Evolutionary conservation across 2,888 invertebrate genomes (phyloP), one percentile per base, ranked within the genome.

Genomic region (Leptarthrus brevirostris): DNA sequence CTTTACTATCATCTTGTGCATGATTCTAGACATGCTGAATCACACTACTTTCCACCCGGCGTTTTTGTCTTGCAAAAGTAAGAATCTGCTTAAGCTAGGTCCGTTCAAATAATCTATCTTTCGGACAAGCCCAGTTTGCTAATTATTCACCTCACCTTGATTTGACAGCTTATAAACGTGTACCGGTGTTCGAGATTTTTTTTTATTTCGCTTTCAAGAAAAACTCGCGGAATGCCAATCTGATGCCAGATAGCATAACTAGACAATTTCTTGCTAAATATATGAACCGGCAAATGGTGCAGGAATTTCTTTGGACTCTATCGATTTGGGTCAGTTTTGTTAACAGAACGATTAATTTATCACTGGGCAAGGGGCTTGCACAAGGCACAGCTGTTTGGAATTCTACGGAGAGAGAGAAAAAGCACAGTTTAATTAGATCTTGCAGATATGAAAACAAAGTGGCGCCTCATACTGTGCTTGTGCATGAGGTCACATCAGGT

Each of bases 311-410:
- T 66, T 20, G 47, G 64, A 24, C 10, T 66, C 47, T 47, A 47
- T 47, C 64, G 64, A 66, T 66, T 66, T 66, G 64, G 64, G 64
- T 66, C 64, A 66, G 26, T 66, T 66, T 66, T 44, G 64, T 66
- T 66, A 26, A 47, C 47, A 40, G 47, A 24, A 22, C 44, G 64
- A 66, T 66, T 47, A 66, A 66, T 47, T 66, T 66, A 66, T 66
- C 64, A 16, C 16, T 66, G 47, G 47, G 18, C 52, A 52, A 52
- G 18, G 18, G 8, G 22, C 14, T 16, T 14, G n/a, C 16, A 18
- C 18, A 20, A 52, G 3, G 47, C 30, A 5, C 30, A 30, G 30
- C n/a, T 12, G 40, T 40, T 40, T 40, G 40, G n/a, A n/a, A 40
- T 40, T n/a, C 6, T 40, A 12, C 12, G 40, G 30, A 30, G 8